phyloP scores from a whole-genome alignment of 2,888 invertebrate species.

The Drosophila fulvimacula region DNA sequence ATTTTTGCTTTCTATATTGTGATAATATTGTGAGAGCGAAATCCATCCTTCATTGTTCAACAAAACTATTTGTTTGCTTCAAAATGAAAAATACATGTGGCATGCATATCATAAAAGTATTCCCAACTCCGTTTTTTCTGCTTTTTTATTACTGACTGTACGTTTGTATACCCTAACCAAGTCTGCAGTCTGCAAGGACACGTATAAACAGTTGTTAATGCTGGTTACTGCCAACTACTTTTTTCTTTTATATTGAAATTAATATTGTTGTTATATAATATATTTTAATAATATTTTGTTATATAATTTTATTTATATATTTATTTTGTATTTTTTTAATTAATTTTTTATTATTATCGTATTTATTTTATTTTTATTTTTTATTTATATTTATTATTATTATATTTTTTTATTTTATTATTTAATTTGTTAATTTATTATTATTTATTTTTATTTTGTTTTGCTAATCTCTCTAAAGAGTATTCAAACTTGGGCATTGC shows the following conservation, averaged over 20 bases:
- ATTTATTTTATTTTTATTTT: background rate
- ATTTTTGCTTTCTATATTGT: background rate
- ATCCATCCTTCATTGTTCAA: conserved; percentile 13
- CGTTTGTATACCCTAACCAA: background rate
- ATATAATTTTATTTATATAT: background rate
- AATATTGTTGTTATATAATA: background rate
- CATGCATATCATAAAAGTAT: background rate
- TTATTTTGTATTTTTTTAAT: background rate
- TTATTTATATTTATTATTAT: background rate
- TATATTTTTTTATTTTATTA: background rate
- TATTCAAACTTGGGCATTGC: background rate
- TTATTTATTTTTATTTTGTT: background rate
- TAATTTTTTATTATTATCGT: background rate
- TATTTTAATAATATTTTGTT: too few relatives aligned
- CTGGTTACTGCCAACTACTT: background rate
- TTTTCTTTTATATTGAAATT: background rate
- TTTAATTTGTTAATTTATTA: background rate
- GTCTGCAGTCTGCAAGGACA: background rate
- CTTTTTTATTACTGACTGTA: background rate
- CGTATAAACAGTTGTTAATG: background rate
- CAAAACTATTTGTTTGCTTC: conserved; percentile 22
- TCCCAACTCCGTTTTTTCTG: background rate
- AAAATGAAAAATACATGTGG: conserved; percentile 7
- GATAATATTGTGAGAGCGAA: conserved; percentile 6
- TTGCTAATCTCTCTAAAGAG: background rate